Percentiles rank a stretch among this genome's conserved stretches.
phyloP scores from a whole-genome alignment of 2,888 invertebrate genomes.

The Eupithecia abbreviata region DNA sequence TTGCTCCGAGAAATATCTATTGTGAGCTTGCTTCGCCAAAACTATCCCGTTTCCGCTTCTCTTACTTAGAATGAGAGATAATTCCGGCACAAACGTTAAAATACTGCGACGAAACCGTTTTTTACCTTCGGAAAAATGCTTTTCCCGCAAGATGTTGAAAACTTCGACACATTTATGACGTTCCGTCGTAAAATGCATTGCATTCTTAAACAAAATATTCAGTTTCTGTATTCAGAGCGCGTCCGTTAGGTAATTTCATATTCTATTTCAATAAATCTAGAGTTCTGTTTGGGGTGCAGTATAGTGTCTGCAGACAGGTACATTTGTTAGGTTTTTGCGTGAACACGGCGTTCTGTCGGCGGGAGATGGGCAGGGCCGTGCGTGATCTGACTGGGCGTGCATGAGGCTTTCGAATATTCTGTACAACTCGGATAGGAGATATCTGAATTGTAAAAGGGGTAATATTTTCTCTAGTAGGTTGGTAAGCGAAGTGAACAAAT shows the following conservation, averaged over 20 bases:
- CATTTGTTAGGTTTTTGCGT: conserved; percentile 9
- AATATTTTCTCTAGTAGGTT: no score
- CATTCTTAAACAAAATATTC: conserved; percentile 11
- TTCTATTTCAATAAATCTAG: conserved; percentile 34
- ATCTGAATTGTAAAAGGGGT: not conserved
- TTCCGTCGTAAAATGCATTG: conserved; percentile 16
- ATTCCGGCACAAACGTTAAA: conserved; percentile 5
- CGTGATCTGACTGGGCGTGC: conserved; percentile 9
- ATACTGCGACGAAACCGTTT: not conserved
- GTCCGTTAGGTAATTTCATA: conserved; percentile 30
- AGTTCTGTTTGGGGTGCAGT: conserved; percentile 23
- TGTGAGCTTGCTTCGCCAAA: conserved; percentile 11
- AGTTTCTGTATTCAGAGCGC: conserved; percentile 28
- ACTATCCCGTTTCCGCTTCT: conserved; percentile 18
- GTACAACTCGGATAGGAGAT: not conserved
- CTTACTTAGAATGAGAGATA: not conserved
- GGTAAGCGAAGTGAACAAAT: no score
- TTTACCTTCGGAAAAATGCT: not conserved
- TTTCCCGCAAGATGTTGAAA: not conserved
- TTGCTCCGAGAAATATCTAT: conserved; percentile 25
- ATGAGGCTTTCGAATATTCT: conserved; percentile 14
- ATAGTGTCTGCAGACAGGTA: not conserved
- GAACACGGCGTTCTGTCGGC: conserved; percentile 3
- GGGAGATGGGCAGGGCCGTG: conserved; percentile 7
- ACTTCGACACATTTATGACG: conserved; percentile 13